These are phyloP conservation scores for Pampusana beccarii DNA, from an alignment of 2,113 vertebrate species.

Conservation along the genomic window DNA sequence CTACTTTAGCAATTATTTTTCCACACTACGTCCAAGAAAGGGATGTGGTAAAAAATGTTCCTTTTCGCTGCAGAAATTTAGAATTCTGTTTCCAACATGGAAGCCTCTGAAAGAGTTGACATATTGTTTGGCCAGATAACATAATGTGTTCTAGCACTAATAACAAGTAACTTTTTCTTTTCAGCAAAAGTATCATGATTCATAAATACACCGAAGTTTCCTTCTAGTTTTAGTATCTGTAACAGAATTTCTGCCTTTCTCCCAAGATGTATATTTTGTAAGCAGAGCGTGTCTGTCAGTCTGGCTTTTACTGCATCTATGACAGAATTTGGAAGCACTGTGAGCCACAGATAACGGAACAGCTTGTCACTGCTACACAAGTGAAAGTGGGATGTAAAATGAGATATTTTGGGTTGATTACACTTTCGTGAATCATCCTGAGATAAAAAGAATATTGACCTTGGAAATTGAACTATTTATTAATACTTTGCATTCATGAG, in stretches of 20 bases:
- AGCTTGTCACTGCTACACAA: constrained; percentile 37
- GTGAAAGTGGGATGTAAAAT: constrained; percentile 27
- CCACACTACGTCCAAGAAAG: background rate
- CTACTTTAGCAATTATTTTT: background rate
- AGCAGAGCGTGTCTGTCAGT: background rate
- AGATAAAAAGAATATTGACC: background rate
- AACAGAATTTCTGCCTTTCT: background rate
- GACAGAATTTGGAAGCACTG: constrained; percentile 27
- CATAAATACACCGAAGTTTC: background rate
- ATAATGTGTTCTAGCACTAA: background rate
- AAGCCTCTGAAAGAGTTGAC: background rate
- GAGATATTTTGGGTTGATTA: constrained; percentile 27
- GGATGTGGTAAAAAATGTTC: background rate
- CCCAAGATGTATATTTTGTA: background rate
- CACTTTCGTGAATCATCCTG: constrained; percentile 27
- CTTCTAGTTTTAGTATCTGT: background rate
- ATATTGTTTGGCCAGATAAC: background rate
- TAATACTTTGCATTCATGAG: background rate
- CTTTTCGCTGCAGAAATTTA: background rate
- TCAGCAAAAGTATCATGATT: background rate
- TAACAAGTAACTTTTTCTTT: background rate
- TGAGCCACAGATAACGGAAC: constrained; percentile 13
- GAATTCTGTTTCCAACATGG: background rate
- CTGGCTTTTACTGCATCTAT: background rate
- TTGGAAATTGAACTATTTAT: background rate